These are phyloP conservation scores for Mylabris phalerata DNA, from an alignment of 1,140 invertebrate species.

Conservation along the genomic window DNA sequence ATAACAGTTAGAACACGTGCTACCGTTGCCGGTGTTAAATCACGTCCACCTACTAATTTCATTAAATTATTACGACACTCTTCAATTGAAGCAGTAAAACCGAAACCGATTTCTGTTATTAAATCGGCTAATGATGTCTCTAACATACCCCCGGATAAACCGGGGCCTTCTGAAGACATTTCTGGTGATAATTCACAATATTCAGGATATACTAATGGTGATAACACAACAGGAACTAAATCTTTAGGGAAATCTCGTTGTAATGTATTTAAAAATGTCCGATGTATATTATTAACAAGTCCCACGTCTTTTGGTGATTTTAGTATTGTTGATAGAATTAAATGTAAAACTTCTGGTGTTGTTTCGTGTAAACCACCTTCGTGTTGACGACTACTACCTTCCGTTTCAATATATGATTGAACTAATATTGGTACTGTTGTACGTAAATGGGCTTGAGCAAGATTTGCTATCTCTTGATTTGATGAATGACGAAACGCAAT, in stretches of 20 bases:
- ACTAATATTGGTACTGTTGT: constrained; percentile 79
- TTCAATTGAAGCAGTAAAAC: constrained; percentile 79
- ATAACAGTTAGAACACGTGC: constrained; percentile 82
- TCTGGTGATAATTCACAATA: constrained; percentile 65
- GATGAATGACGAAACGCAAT: constrained; percentile 74
- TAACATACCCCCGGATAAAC: constrained; percentile 53
- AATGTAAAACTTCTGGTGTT: constrained; percentile 79
- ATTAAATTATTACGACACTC: constrained; percentile 80
- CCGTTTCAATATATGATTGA: constrained; percentile 73
- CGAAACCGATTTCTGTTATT: constrained; percentile 80
- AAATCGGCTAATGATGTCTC: constrained; percentile 72
- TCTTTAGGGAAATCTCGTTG: constrained; percentile 81
- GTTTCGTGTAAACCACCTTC: constrained; percentile 82
- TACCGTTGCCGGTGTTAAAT: constrained; percentile 72
- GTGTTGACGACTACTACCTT: constrained; percentile 58
- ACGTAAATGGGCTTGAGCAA: constrained; percentile 71
- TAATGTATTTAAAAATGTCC: constrained; percentile 72
- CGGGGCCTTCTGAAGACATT: constrained; percentile 48
- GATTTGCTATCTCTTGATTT: constrained; percentile 62
- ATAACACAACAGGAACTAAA: constrained; percentile 78
- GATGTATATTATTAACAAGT: constrained; percentile 62
- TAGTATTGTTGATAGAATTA: constrained; percentile 61
- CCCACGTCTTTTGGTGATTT: constrained; percentile 52
- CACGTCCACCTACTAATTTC: constrained; percentile 59
- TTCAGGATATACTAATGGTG: constrained; percentile 77